Percentiles rank a stretch among this genome's conserved stretches.
These are phyloP conservation scores for Rachycentron canadum DNA, from an alignment of 2,797 vertebrate species.

Conservation along the genomic window DNA sequence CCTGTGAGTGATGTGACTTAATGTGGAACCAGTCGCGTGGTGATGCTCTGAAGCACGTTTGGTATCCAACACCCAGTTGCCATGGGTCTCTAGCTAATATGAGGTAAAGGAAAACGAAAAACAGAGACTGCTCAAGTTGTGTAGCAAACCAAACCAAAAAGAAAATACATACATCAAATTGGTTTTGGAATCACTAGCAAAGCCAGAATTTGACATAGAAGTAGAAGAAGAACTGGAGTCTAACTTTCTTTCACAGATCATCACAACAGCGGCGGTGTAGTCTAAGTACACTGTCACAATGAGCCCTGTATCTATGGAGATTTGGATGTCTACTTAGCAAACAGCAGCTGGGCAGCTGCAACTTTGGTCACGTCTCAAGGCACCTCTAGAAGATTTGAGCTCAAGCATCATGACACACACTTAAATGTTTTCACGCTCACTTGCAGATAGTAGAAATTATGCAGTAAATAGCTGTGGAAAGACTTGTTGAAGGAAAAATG, in stretches of 20 bases:
- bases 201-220: too few species aligned
- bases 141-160: neutral
- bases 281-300: neutral
- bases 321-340: neutral
- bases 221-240: too few species aligned
- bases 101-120: neutral
- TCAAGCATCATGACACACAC: neutral
- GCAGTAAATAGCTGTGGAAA: neutral
- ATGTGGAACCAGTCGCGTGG: conserved; percentile 27
- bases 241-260: neutral
- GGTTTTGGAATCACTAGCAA: neutral
- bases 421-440: neutral
- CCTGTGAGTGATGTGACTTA: conserved; percentile 51
- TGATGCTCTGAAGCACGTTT: conserved; percentile 19
- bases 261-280: neutral
- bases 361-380: conserved; percentile 1
- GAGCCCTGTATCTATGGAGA: conserved; percentile 1
- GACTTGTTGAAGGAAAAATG: conserved; percentile 1
- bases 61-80: conserved; percentile 14
- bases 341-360: neutral
- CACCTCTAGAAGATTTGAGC: neutral
- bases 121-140: neutral
- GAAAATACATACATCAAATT: conserved; percentile 7
- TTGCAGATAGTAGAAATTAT: neutral
- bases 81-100: neutral